A percentile compares a stretch with the other conserved stretches of the same genome.
Evolutionary conservation across 30 jellyfish, hydroid and myxozoan species (phyloP).

Genomic region (Clytia hemisphaerica): DNA sequence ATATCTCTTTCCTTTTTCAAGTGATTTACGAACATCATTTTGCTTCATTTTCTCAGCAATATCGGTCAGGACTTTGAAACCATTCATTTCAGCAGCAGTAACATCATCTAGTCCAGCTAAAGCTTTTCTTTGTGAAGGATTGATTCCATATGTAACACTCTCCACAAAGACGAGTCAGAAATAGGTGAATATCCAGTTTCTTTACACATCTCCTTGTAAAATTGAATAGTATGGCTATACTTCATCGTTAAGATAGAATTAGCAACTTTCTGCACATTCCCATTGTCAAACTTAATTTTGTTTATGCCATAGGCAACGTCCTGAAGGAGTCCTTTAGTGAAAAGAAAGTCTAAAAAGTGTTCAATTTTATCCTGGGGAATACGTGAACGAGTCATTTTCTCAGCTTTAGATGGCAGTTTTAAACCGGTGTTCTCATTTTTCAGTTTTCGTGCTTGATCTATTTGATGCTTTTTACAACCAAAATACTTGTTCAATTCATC

Average conservation of each 20-base stretch:
- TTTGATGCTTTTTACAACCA: not conserved
- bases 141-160: no score
- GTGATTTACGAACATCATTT: not conserved
- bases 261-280: not conserved
- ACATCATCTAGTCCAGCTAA: no score
- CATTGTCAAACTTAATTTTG: not conserved
- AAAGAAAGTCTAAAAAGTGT: not conserved
- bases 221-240: not conserved
- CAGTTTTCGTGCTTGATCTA: not conserved
- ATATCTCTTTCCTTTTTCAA: not conserved
- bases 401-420: not conserved
- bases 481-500: not conserved
- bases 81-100: no score
- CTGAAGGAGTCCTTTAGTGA: not conserved
- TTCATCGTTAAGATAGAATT: not conserved
- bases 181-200: not conserved
- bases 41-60: no score
- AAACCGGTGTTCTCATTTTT: not conserved
- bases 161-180: not conserved
- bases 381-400: not conserved
- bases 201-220: not conserved
- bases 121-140: no score
- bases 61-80: no score
- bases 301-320: not conserved
- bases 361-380: not conserved